phyloP scores from a whole-genome alignment of 1,140 invertebrate genomes.

The Drosophila albomicans region DNA sequence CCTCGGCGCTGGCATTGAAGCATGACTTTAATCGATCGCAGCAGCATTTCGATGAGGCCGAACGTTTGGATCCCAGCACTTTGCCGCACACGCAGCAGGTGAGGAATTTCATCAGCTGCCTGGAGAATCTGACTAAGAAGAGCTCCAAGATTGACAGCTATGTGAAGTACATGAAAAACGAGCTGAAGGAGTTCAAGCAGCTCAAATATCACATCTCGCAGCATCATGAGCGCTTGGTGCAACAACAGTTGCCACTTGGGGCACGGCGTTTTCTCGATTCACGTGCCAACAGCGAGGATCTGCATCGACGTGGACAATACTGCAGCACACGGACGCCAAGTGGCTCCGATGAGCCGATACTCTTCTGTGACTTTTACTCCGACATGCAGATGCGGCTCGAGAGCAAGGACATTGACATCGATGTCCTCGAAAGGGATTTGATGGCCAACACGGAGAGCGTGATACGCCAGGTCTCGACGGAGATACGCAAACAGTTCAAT shows the following conservation, averaged over 20 bases:
- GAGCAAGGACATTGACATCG: constrained; percentile 79
- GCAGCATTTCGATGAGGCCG: constrained; percentile 89
- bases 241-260: constrained; percentile 76
- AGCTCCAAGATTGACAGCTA: constrained; percentile 80
- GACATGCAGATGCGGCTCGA: constrained; percentile 83
- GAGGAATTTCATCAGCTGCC: constrained; percentile 77
- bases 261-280: constrained; percentile 56
- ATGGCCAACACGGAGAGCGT: constrained; percentile 79
- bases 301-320: constrained; percentile 79
- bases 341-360: constrained; percentile 77
- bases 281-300: constrained; percentile 62
- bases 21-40: constrained; percentile 88
- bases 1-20: constrained; percentile 90
- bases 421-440: constrained; percentile 73
- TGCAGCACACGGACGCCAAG: constrained; percentile 75
- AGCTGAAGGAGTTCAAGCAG: constrained; percentile 79
- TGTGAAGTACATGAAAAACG: constrained; percentile 81
- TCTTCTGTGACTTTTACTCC: constrained; percentile 84
- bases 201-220: constrained; percentile 75
- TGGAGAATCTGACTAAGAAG: constrained; percentile 80
- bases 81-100: constrained; percentile 71
- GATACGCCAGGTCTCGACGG: constrained; percentile 72
- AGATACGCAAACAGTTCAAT: constrained; percentile 77
- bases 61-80: constrained; percentile 87
- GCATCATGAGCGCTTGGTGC: constrained; percentile 75